Evolutionary conservation across 2,888 invertebrate genomes (phyloP), one percentile per base, ranked within the genome.

Genomic region (Tuta absoluta): DNA sequence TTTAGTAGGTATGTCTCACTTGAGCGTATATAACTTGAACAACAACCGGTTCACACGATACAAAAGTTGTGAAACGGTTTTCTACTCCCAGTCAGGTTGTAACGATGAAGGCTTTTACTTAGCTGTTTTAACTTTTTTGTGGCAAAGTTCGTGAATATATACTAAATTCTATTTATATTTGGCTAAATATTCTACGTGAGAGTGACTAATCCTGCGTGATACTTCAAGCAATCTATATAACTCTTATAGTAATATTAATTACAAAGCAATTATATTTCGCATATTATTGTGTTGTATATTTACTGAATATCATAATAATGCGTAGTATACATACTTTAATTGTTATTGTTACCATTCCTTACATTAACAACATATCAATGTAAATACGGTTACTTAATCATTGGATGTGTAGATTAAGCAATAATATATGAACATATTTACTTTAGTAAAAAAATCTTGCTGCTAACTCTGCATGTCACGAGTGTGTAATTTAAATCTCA

Each of bases 281-380:
- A 59, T 45, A 59, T 33, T 59, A 59, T 19, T 38, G 37, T 19
- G n/a, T 19, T 17, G 8, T 37, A 3, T 58, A 17, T 19, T 17
- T 37, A 17, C 12, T 60, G 33, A 45, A 0, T 17, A 14, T 53
- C 53, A 24, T 53, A 33, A 33, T 33, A 33, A 33, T 33, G 33
- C 33, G 33, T 33, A 24, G 5, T 53, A 21, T 49, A 49, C 49
- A 49, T 49, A 49, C 28, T 62, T 49, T 49, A 23, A 8, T 21
- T 53, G 21, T 53, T 14, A 24, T 21, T 53, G 21, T 53, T 14
- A 24, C 21, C 19, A 53, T 14, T 12, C 45, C 45, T 17, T 45
- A 45, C 45, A 45, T 45, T 45, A n/a, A 45, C 45, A 12, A 59
- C 59, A 59, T 59, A 59, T 59, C 59, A 59, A 14, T 59, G 41